Conservation (phyloP, 2,113 vertebrate genomes). For the Larimichthys crocea region DNA sequence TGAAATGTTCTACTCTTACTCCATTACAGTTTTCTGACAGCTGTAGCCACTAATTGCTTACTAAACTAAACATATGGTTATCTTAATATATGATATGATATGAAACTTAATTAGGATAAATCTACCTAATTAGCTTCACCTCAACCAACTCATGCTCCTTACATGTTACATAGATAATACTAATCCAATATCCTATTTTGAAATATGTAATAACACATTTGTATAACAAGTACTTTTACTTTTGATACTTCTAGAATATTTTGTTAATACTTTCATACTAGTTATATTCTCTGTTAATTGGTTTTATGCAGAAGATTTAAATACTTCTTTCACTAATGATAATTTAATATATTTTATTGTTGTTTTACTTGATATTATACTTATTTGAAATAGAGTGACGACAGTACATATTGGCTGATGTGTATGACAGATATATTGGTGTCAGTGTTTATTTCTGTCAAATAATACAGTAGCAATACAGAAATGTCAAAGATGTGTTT, state of each 20-base stretch:
- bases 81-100: background rate
- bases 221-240: background rate
- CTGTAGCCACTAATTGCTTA: background rate
- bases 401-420: background rate
- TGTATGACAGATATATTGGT: background rate
- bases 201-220: background rate
- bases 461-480: background rate
- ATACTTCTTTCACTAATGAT: background rate
- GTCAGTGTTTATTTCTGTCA: background rate
- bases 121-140: background rate
- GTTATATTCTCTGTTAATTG: too few species aligned
- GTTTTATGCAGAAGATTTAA: background rate
- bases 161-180: background rate
- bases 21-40: background rate
- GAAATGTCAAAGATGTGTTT: background rate
- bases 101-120: background rate
- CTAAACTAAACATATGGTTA: background rate
- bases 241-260: background rate
- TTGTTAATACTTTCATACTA: too few species aligned
- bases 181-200: background rate
- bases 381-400: background rate
- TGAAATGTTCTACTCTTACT: background rate
- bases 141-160: background rate
- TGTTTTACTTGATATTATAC: background rate
- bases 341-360: background rate